These are phyloP conservation scores for Grus americana DNA, from an alignment of 2,113 vertebrate genomes.

Conservation along the genomic window DNA sequence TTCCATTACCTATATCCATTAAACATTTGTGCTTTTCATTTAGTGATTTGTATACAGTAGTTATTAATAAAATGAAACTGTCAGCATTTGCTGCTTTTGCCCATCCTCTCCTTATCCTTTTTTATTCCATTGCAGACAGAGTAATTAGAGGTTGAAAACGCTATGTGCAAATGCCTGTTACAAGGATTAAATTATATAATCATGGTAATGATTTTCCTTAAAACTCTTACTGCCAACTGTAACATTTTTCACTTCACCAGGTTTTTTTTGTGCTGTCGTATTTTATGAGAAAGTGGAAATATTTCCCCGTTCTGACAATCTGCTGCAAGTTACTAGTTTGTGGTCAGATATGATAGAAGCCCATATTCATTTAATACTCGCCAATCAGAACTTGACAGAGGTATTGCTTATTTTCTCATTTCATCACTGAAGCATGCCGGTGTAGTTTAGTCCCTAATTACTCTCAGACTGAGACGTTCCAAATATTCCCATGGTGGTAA, in stretches of 20 bases:
- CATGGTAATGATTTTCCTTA: slow-evolving; percentile 73
- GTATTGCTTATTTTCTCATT: slow-evolving; percentile 86
- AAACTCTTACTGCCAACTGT: slow-evolving; percentile 71
- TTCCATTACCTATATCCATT: slow-evolving; percentile 71
- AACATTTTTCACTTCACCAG: slow-evolving; percentile 67
- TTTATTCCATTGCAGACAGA: slow-evolving; percentile 59
- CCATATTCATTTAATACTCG: slow-evolving; percentile 76
- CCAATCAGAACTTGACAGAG: slow-evolving; percentile 82
- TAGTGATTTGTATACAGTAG: slow-evolving; percentile 69
- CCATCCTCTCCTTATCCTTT: slow-evolving; percentile 46
- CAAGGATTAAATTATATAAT: slow-evolving; percentile 75
- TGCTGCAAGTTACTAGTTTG: slow-evolving; percentile 72
- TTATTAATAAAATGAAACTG: slow-evolving; percentile 74
- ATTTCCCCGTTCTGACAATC: slow-evolving; percentile 60
- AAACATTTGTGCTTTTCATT: slow-evolving; percentile 72
- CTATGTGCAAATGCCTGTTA: slow-evolving; percentile 65
- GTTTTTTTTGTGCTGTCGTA: slow-evolving; percentile 53
- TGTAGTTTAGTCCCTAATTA: slow-evolving; percentile 97
- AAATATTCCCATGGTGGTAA: slow-evolving; percentile 92
- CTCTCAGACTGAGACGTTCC: slow-evolving; percentile 86
- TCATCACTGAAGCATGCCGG: slow-evolving; percentile 86
- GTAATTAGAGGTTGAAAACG: slow-evolving; percentile 70
- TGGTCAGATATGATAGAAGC: slow-evolving; percentile 74
- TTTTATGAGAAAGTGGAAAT: slow-evolving; percentile 66
- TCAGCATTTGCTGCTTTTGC: slow-evolving; percentile 65